A percentile compares a stretch with the other conserved stretches of the same genome.
Evolutionary conservation across 2,888 invertebrate genomes (phyloP).

Genomic region (Octonoba sinensis): DNA sequence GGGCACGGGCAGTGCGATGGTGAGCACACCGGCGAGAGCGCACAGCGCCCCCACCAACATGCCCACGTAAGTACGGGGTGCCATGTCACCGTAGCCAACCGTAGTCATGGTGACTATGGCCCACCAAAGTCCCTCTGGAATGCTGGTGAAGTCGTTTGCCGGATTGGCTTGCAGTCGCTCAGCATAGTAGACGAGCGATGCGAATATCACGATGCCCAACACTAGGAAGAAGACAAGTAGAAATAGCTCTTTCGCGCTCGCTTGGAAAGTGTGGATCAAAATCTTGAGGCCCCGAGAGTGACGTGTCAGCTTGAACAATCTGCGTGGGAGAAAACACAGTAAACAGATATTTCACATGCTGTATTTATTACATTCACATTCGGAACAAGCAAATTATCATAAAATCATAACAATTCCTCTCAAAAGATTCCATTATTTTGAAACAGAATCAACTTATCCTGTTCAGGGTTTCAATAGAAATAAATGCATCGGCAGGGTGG

Average conservation of each 20-base stretch:
- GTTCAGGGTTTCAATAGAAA: no score
- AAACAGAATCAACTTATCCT: no score
- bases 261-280: constrained; percentile 95
- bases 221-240: constrained; percentile 97
- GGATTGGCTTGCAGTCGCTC: constrained; percentile 91
- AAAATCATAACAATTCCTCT: no score
- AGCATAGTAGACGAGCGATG: constrained; percentile 97
- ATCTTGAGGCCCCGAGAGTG: constrained; percentile 98
- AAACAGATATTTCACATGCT: no score
- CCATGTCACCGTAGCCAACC: constrained; percentile 98
- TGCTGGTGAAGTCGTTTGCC: constrained; percentile 97
- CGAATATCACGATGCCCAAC: constrained; percentile 97
- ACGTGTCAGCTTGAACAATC: constrained; percentile 95
- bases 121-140: constrained; percentile 98
- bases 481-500: no score
- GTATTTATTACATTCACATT: no score
- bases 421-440: no score
- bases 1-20: constrained; percentile 98
- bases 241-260: constrained; percentile 95
- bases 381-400: no score
- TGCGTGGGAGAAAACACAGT: constrained; percentile 67
- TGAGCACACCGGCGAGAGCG: constrained; percentile 97
- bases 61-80: constrained; percentile 93
- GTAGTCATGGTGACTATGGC: constrained; percentile 99
- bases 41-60: constrained; percentile 99